These are phyloP conservation scores for Nephrotoma guestfalica DNA, from an alignment of 2,888 invertebrate species.

Conservation along the genomic window DNA sequence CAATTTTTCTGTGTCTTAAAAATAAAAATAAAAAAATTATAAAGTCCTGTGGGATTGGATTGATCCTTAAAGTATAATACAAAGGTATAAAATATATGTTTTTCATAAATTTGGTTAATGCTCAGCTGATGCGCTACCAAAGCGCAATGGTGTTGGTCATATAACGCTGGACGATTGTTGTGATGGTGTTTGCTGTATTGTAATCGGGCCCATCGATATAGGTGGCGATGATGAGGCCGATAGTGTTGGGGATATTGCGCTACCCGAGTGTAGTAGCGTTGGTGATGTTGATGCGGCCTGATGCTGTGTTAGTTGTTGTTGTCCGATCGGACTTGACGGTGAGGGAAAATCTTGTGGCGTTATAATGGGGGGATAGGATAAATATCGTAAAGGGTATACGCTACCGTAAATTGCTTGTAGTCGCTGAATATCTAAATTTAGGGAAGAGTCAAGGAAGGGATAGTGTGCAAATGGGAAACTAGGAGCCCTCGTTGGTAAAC, in stretches of 20 bases:
- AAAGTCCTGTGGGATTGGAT: background rate
- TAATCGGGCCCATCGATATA: constrained; percentile 26
- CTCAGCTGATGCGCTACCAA: constrained; percentile 20
- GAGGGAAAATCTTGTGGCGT: constrained; percentile 31
- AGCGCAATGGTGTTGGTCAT: constrained; percentile 35
- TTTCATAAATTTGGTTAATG: background rate
- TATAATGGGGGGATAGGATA: constrained; percentile 26
- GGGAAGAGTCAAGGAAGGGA: constrained; percentile 29
- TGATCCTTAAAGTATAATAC: background rate
- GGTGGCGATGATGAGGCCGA: constrained; percentile 10
- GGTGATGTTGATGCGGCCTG: background rate
- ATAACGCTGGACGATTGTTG: constrained; percentile 27
- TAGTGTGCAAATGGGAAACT: constrained; percentile 22
- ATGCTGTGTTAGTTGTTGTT: background rate
- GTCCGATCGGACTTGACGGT: constrained; percentile 18
- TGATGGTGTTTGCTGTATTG: constrained; percentile 15
- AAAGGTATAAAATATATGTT: background rate
- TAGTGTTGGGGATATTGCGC: constrained; percentile 6
- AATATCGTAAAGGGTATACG: constrained; percentile 31
- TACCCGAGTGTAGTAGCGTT: background rate
- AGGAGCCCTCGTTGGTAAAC: constrained; percentile 21
- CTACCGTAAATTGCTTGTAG: constrained; percentile 30
- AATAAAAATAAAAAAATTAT: background rate
- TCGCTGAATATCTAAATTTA: constrained; percentile 31
- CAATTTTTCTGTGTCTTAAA: background rate